phyloP scores from a whole-genome alignment of 1,140 invertebrate species.

The Pissodes strobi region DNA sequence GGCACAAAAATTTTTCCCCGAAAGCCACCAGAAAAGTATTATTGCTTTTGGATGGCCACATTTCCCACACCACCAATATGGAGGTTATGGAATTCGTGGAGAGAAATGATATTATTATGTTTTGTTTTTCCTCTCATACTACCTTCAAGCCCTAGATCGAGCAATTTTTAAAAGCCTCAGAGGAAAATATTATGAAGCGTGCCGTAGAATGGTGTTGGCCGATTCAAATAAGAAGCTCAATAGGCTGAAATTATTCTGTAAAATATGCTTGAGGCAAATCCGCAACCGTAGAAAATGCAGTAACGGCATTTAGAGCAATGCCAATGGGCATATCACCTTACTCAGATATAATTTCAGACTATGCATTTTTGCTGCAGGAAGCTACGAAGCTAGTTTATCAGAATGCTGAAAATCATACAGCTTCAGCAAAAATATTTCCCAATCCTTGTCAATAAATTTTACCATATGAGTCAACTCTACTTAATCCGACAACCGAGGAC shows the following conservation, averaged over 20 bases:
- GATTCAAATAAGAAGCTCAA: slow-evolving; percentile 17
- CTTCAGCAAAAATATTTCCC: too few species aligned
- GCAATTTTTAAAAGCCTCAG: slow-evolving; percentile 37
- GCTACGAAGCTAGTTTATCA: too few species aligned
- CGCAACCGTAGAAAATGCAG: too few species aligned
- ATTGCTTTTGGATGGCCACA: slow-evolving; percentile 50
- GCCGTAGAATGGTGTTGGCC: slow-evolving; percentile 1
- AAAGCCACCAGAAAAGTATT: slow-evolving; percentile 45
- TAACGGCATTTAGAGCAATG: too few species aligned
- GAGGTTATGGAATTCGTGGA: slow-evolving; percentile 39
- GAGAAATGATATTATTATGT: slow-evolving; percentile 30
- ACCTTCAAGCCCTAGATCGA: slow-evolving; percentile 42
- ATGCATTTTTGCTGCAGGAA: too few species aligned
- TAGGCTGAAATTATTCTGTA: slow-evolving; percentile 18
- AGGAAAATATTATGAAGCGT: slow-evolving; percentile 13
- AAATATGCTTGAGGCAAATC: too few species aligned
- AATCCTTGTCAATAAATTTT: too few species aligned
- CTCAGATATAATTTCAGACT: too few species aligned
- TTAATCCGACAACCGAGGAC: too few species aligned
- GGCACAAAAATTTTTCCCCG: slow-evolving; percentile 46
- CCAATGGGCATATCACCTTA: too few species aligned
- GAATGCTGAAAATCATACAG: too few species aligned
- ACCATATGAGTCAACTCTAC: too few species aligned
- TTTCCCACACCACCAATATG: slow-evolving; percentile 39
- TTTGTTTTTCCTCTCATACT: slow-evolving; percentile 47